These are phyloP conservation scores for Cladorhizidae sp. DNA, from an alignment of 37 sponge, comb jelly and placozoan species.

Conservation along the genomic window DNA sequence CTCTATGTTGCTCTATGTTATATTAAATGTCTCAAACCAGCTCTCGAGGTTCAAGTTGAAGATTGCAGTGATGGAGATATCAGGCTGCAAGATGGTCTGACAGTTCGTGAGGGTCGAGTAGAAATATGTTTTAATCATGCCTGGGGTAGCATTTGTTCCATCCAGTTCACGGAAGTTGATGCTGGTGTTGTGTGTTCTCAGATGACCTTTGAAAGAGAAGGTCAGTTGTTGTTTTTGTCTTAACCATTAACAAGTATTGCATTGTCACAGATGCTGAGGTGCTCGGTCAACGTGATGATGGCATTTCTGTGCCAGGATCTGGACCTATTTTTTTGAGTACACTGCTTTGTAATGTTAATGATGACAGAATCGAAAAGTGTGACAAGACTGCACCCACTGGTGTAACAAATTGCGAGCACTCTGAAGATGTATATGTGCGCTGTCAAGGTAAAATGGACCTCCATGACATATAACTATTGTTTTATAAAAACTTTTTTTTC, in stretches of 20 bases:
- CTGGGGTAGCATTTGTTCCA: conserved; percentile 22
- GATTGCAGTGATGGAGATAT: conserved; percentile 11
- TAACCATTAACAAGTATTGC: too few species aligned
- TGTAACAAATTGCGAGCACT: conserved; percentile 5
- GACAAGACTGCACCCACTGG: background rate
- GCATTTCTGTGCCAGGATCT: background rate
- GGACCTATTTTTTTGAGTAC: conserved; percentile 34
- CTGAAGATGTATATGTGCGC: conserved; percentile 19
- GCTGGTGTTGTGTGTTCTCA: conserved; percentile 18
- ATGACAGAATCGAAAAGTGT: conserved; percentile 7
- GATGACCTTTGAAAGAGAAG: conserved; percentile 14
- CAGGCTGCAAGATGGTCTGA: conserved; percentile 8
- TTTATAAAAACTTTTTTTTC: too few species aligned
- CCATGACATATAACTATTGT: too few species aligned
- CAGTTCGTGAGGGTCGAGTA: conserved; percentile 25
- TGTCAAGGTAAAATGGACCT: conserved; percentile 24
- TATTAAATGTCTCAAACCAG: background rate
- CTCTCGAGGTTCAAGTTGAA: background rate
- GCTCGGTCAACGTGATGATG: background rate
- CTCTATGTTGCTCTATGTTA: background rate
- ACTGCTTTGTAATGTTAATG: conserved; percentile 3
- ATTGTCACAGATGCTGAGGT: background rate
- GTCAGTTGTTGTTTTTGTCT: background rate
- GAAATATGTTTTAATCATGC: conserved; percentile 36
- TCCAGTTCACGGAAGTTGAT: background rate